Evolutionary conservation across 1,140 invertebrate genomes (phyloP).

Genomic region (Procambarus clarkii): DNA sequence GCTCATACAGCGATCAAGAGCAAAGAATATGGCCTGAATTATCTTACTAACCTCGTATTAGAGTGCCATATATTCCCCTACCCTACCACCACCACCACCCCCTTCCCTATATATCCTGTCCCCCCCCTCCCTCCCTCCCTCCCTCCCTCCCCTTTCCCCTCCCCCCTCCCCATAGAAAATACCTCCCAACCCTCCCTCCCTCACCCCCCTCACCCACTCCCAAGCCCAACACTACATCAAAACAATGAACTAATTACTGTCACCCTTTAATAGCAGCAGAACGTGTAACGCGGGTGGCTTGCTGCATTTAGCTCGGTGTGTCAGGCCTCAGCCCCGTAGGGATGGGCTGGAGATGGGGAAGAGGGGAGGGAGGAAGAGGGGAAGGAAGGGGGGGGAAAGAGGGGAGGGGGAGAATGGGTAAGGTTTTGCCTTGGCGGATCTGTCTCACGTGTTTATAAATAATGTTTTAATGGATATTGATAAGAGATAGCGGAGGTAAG

Average conservation of each 20-base stretch:
- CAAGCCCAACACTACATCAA: slow-evolving; percentile 22
- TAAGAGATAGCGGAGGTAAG: background rate
- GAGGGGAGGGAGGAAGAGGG: background rate
- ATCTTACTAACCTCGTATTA: too few species aligned
- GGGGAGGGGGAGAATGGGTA: background rate
- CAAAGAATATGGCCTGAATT: too few species aligned
- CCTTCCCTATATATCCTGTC: background rate
- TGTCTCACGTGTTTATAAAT: slow-evolving; percentile 27
- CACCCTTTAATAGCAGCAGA: slow-evolving; percentile 2
- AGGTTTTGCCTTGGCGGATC: background rate
- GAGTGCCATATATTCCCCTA: too few species aligned
- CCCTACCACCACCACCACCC: too few species aligned
- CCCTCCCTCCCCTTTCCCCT: background rate
- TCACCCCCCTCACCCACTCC: background rate
- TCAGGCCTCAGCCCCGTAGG: background rate
- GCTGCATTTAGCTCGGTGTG: slow-evolving; percentile 21
- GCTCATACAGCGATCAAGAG: too few species aligned
- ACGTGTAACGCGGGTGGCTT: slow-evolving; percentile 11
- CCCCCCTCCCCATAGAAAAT: background rate
- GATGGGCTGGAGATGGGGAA: background rate
- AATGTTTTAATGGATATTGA: slow-evolving; percentile 31
- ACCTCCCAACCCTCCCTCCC: background rate
- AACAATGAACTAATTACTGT: slow-evolving; percentile 52
- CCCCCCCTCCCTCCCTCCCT: background rate
- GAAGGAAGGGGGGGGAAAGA: too few species aligned